Evolutionary conservation across 2,888 invertebrate genomes (phyloP).

Genomic region (Cataglyphis altisquamis): DNA sequence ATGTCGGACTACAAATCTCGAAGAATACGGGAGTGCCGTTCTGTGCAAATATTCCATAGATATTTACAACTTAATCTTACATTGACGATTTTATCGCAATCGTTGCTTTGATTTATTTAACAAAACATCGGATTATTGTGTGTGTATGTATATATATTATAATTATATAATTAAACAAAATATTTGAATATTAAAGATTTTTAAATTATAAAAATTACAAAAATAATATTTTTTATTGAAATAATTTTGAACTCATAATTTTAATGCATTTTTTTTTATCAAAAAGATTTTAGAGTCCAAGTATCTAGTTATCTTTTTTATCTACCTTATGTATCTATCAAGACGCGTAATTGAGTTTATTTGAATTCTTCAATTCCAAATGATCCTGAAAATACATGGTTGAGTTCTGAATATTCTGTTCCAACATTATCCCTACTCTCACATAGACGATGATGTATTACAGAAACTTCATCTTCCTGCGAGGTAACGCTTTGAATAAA

Average conservation of each 20-base stretch:
- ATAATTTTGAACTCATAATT: neutral
- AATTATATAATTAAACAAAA: neutral
- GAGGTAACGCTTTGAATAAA: constrained; percentile 42
- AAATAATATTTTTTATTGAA: neutral
- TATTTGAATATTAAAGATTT: neutral
- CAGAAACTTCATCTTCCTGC: constrained; percentile 42
- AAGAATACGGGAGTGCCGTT: neutral
- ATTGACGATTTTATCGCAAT: neutral
- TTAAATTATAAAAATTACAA: neutral
- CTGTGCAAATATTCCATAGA: neutral
- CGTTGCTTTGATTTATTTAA: neutral
- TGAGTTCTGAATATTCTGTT: constrained; percentile 7
- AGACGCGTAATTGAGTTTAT: neutral
- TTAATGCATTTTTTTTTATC: neutral
- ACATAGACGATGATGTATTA: constrained; percentile 51
- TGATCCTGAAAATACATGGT: neutral
- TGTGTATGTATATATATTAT: neutral
- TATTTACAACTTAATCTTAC: neutral
- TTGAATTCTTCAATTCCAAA: neutral
- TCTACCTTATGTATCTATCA: neutral
- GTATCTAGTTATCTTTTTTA: neutral
- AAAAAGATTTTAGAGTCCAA: neutral
- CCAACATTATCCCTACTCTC: constrained; percentile 19
- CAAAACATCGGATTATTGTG: neutral
- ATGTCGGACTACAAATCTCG: constrained; percentile 20